Evolutionary conservation across 2,888 invertebrate genomes (phyloP), one percentile per base, ranked within the genome.

Genomic region (Drosophila buzzatii): DNA sequence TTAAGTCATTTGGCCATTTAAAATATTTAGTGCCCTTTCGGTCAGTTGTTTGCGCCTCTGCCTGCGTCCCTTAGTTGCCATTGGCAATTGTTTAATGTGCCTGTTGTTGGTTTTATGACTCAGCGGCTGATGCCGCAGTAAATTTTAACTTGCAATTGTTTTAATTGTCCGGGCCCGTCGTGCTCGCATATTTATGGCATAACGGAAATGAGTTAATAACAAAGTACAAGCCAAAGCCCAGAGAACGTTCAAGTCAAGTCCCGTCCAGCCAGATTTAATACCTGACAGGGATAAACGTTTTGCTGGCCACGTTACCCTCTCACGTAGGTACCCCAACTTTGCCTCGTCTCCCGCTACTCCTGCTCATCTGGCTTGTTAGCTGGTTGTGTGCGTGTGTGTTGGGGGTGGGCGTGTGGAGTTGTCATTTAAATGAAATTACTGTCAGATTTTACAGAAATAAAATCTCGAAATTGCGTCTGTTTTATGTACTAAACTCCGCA

Each of bases 141-240:
- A 85, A 89, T 89, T 89, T 87, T 71, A 86, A 81, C 80, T 83
- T 82, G 85, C 89, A 89, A 84, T 85, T 89, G 85, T 89, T 87
- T 85, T 89, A 85, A 85, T 85, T 85, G 85, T 80, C 69, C 82
- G 69, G 73, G 72, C 85, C 79, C 76, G 90, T 85, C 90, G 90
- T 89, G 85, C 76, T 87, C 88, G 76, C 85, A 89, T 85, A 85
- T 89, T 85, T 85, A 85, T 89, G 90, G 90, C 88, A 87, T 87
- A 85, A 85, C 84, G 90, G 90, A 85, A 85, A 85, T 85, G 90
- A 89, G 84, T 89, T 89, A 89, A 85, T 87, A 85, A 85, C 90
- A 89, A 84, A 84, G 89, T 84, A 84, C 84, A 81, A 68, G 72
- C 80, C 66, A 64, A 64, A 66, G 73, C 31, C 68, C 66, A 70